phyloP scores from a whole-genome alignment of 92 coral and sea anemone genomes.

The Virgularia gustaviana region DNA sequence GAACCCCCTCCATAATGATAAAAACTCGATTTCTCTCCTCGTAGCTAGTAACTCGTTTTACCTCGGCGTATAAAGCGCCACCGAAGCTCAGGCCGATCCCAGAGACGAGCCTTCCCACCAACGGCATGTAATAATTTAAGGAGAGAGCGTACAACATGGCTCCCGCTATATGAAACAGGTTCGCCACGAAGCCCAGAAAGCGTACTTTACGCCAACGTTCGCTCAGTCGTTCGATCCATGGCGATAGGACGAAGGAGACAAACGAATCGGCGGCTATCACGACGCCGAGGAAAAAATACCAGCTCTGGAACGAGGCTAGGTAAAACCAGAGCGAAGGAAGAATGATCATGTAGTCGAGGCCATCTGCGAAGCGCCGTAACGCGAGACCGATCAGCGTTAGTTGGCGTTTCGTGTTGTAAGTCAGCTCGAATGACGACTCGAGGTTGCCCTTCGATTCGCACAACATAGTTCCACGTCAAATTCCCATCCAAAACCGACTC shows the following conservation, averaged over 20 bases:
- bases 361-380: constrained; percentile 28
- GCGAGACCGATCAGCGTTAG: constrained; percentile 33
- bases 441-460: constrained; percentile 33
- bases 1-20: constrained; percentile 36
- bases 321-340: constrained; percentile 25
- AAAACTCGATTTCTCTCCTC: constrained; percentile 28
- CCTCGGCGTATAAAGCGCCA: constrained; percentile 19
- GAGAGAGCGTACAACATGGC: constrained; percentile 27
- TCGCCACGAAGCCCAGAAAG: constrained; percentile 24
- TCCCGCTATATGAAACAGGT: constrained; percentile 26
- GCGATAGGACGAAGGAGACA: constrained; percentile 21
- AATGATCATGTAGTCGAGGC: constrained; percentile 33
- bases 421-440: constrained; percentile 34
- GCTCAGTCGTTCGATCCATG: constrained; percentile 12
- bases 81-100: constrained; percentile 22
- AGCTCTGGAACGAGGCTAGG: constrained; percentile 6
- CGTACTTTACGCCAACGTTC: constrained; percentile 17
- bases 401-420: constrained; percentile 28
- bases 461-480: constrained; percentile 17
- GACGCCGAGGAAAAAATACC: constrained; percentile 14
- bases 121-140: constrained; percentile 25
- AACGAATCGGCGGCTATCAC: constrained; percentile 29
- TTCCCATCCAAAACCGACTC: not conserved
- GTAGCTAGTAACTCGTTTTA: constrained; percentile 11
- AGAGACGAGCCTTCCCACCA: constrained; percentile 30